Evolutionary conservation across 2,888 invertebrate species (phyloP).

Genomic region (Onchidella celtica): DNA sequence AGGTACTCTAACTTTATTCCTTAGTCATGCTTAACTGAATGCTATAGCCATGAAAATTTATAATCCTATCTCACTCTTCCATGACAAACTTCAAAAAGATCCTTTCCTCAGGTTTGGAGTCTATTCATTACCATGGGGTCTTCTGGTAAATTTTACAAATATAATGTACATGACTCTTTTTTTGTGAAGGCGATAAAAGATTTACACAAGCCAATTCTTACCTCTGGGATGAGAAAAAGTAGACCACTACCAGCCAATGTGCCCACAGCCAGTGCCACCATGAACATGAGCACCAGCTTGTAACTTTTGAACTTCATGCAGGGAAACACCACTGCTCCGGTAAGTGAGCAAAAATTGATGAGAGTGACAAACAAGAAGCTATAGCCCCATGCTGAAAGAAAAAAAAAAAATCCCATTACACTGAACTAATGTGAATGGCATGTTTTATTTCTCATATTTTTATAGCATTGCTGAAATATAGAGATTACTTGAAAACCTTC

Average conservation of each 20-base stretch:
- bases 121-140: too few species aligned
- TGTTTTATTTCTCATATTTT: neutral
- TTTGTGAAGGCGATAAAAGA: too few species aligned
- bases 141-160: too few species aligned
- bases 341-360: constrained; percentile 84
- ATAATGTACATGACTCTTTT: too few species aligned
- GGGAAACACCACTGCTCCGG: constrained; percentile 84
- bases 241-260: constrained; percentile 84
- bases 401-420: neutral
- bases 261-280: constrained; percentile 84
- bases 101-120: too few species aligned
- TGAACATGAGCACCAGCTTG: constrained; percentile 82
- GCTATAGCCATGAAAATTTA: too few species aligned
- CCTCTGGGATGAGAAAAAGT: constrained; percentile 85
- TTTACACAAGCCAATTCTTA: constrained; percentile 56
- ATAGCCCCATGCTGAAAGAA: constrained; percentile 83
- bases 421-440: neutral
- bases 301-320: constrained; percentile 83
- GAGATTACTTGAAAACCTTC: too few species aligned
- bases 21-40: too few species aligned
- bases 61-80: too few species aligned
- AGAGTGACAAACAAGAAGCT: constrained; percentile 84
- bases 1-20: too few species aligned
- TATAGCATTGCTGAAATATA: too few species aligned
- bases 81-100: too few species aligned